Percentiles rank a stretch among this genome's conserved stretches.
Conservation (phyloP, 2,888 invertebrate species). For the Siphonodentalium dalli region DNA sequence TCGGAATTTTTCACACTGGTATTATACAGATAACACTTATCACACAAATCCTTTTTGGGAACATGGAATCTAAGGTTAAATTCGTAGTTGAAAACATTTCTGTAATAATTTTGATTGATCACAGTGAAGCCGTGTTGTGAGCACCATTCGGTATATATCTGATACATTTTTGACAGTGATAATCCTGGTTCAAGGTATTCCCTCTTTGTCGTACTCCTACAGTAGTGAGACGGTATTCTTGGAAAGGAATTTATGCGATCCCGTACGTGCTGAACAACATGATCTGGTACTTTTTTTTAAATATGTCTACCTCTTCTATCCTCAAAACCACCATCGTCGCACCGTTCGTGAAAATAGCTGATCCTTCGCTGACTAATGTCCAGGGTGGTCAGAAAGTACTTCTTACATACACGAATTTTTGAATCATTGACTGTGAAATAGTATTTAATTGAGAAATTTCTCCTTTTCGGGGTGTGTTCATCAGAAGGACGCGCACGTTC, state of each 20-base stretch:
- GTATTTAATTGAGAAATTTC: slow-evolving; percentile 9
- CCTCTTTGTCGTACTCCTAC: slow-evolving; percentile 7
- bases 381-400: slow-evolving; percentile 21
- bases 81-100: slow-evolving; percentile 18
- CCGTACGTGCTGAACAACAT: background rate
- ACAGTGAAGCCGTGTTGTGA: background rate
- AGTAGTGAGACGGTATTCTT: slow-evolving; percentile 17
- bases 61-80: slow-evolving; percentile 20
- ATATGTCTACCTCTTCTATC: slow-evolving; percentile 11
- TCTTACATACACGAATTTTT: slow-evolving; percentile 19
- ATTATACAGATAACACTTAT: slow-evolving; percentile 17
- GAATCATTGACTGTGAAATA: slow-evolving; percentile 1
- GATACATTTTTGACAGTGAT: slow-evolving; percentile 18
- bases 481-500: slow-evolving; percentile 9
- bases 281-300: slow-evolving; percentile 6
- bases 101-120: slow-evolving; percentile 10
- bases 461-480: no score
- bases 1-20: background rate
- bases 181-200: slow-evolving; percentile 22
- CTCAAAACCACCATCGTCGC: background rate
- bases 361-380: slow-evolving; percentile 19
- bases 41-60: slow-evolving; percentile 20
- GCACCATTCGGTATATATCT: slow-evolving; percentile 19
- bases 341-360: slow-evolving; percentile 6
- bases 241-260: slow-evolving; percentile 23